Conservation (phyloP, 2,888 invertebrate genomes). For the Sclerodermus sp. region DNA sequence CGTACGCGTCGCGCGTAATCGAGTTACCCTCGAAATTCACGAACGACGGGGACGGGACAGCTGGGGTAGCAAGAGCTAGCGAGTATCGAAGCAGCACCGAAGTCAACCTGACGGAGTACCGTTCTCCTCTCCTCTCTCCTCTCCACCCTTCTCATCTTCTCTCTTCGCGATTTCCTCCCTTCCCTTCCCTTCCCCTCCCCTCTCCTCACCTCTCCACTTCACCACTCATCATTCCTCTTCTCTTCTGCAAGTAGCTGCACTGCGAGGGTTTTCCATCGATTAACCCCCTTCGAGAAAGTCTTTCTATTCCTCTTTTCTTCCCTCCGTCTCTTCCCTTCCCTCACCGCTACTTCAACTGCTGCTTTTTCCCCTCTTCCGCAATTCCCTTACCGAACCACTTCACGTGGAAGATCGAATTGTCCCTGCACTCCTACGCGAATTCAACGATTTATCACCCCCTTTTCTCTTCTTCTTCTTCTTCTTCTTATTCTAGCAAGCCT, state of each 20-base stretch:
- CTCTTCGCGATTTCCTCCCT: background rate
- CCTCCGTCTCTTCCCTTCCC: too few relatives aligned
- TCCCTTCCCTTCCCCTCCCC: background rate
- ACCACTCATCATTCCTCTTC: background rate
- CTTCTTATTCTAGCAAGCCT: too few relatives aligned
- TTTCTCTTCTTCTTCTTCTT: too few relatives aligned
- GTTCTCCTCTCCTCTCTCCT: conserved; percentile 28
- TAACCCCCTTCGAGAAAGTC: too few relatives aligned
- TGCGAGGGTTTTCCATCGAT: too few relatives aligned
- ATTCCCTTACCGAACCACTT: conserved; percentile 3
- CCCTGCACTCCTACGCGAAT: too few relatives aligned
- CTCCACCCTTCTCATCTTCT: conserved; percentile 13
- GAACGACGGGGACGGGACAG: background rate
- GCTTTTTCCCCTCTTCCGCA: too few relatives aligned
- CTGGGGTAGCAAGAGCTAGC: background rate
- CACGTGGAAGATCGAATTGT: conserved; percentile 34
- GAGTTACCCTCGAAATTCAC: conserved; percentile 12
- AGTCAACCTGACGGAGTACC: background rate
- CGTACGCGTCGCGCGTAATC: conserved; percentile 15
- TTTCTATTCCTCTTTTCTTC: too few relatives aligned
- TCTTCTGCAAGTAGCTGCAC: background rate
- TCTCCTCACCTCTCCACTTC: background rate
- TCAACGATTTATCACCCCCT: too few relatives aligned
- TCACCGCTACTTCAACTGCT: too few relatives aligned
- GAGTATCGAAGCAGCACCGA: background rate